Conservation (phyloP, 2,797 vertebrate species). For the Myoxocephalus aenaeus region DNA sequence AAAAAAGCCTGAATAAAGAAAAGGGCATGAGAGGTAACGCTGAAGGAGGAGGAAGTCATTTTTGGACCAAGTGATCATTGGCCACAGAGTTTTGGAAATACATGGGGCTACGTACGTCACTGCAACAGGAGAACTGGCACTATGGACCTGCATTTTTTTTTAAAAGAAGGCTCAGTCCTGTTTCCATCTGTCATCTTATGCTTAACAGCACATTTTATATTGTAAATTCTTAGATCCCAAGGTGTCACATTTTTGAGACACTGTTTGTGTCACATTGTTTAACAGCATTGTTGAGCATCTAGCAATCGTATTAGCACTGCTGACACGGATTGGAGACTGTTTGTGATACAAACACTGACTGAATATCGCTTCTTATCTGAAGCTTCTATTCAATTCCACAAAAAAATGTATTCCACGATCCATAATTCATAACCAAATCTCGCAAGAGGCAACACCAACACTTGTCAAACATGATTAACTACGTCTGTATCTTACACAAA, state of each 20-base stretch:
- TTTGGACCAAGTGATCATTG: conserved; percentile 60
- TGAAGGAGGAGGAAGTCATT: conserved; percentile 58
- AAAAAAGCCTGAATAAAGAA: conserved; percentile 3
- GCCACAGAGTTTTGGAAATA: conserved; percentile 68
- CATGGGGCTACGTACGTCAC: conserved; percentile 74
- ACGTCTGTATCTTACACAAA: conserved; percentile 58
- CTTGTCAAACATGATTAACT: conserved; percentile 73
- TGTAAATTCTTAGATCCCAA: conserved; percentile 39
- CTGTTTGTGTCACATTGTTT: conserved; percentile 37
- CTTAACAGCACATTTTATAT: conserved; percentile 44
- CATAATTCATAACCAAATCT: conserved; percentile 63
- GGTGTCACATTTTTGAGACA: conserved; percentile 39
- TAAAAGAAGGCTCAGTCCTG: conserved; percentile 51
- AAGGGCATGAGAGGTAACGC: conserved; percentile 20
- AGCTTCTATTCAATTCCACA: conserved; percentile 49
- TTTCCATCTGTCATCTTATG: conserved; percentile 75
- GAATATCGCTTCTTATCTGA: conserved; percentile 40
- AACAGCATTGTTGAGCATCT: conserved; percentile 28
- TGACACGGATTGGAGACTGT: conserved; percentile 27
- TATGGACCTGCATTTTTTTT: conserved; percentile 36
- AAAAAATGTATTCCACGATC: conserved; percentile 49
- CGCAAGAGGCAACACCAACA: conserved; percentile 58
- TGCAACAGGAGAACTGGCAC: conserved; percentile 65
- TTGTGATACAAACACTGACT: conserved; percentile 36
- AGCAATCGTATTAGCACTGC: conserved; percentile 6